A percentile compares a stretch with the other conserved stretches of the same genome.
Conservation (phyloP, 2,797 vertebrate species). For the Staurois parvus region DNA sequence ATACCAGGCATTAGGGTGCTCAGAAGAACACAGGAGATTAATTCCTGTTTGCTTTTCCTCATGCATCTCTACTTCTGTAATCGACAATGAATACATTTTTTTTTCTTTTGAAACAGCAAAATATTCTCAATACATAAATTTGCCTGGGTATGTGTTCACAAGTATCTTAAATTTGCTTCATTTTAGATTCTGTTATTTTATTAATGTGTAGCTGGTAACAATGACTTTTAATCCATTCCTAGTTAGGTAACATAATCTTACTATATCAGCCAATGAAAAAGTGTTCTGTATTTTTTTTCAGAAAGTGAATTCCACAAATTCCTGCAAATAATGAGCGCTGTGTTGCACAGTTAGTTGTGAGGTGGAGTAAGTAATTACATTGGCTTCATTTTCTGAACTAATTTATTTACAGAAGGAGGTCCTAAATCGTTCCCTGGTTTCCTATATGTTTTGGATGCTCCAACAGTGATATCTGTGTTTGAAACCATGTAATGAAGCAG, state of each 20-base stretch:
- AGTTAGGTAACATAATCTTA: conserved; percentile 11
- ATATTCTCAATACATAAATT: not conserved
- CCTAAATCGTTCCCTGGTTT: too few relatives aligned
- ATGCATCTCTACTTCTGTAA: not conserved
- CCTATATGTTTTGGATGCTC: too few relatives aligned
- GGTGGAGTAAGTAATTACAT: too few relatives aligned
- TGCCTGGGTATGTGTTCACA: not conserved
- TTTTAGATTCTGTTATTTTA: not conserved
- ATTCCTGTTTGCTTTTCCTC: not conserved
- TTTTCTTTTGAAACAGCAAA: not conserved
- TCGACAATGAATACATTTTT: not conserved
- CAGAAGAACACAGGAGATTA: not conserved
- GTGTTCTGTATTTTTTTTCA: not conserved
- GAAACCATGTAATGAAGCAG: too few relatives aligned
- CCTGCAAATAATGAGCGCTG: not conserved
- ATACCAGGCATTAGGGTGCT: not conserved
- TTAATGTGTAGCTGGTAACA: not conserved
- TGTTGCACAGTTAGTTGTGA: not conserved
- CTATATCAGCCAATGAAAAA: conserved; percentile 15
- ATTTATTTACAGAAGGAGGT: too few relatives aligned
- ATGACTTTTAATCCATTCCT: conserved; percentile 11
- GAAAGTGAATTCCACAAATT: conserved; percentile 48
- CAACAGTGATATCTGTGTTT: too few relatives aligned
- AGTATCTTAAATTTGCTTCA: not conserved
- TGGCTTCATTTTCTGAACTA: too few relatives aligned